Evolutionary conservation across 2,113 vertebrate species (phyloP), one percentile per base, ranked within the genome.

Genomic region (Oophaga pumilio): DNA sequence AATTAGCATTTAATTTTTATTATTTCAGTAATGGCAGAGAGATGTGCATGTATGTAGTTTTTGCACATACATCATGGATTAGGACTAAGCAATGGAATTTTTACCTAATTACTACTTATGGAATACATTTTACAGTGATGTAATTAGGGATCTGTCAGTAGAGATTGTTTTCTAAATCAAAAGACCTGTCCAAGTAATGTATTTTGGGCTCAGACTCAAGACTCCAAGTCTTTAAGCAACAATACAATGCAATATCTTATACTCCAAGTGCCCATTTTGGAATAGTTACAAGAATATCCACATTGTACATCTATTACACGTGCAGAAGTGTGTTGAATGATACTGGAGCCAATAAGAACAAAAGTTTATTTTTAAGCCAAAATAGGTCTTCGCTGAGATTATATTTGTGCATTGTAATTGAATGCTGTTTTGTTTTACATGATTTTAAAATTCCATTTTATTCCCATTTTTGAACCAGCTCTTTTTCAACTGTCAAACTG

Each of bases 141-240:
- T 85, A 66, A 77, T 66, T 26, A 68, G 56, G 53, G 57, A 85
- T 73, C 84, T 62, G 49, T 86, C 84, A 77, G 49, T 66, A 56
- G 49, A 50, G 43, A 85, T 76, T 77, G 73, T 85, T 85, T 76
- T 85, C 73, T 50, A 85, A 77, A 85, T 64, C 24, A 85, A 77
- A 64, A 85, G 59, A 43, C 15, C 43, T 85, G 18, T 73, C 11
- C 26, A 77, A 76, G 76, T 43, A 85, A 15, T 83, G 81, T 53
- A 59, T 49, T 85, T 53, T 85, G 73, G 73, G 22, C 33, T 62
- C 15, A 77, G 18, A n/a, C n/a, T 28, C 20, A 83, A 50, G 80
- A 82, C 22, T 49, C 59, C 8, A 9, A 66, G 60, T 83, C 52
- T 52, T 76, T 74, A 6, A 85, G n/a, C 24, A 85, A 85, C 71